Percentiles rank a stretch among this genome's conserved stretches.
phyloP scores from a whole-genome alignment of 2,797 vertebrate species.

The Caiman crocodilus region DNA sequence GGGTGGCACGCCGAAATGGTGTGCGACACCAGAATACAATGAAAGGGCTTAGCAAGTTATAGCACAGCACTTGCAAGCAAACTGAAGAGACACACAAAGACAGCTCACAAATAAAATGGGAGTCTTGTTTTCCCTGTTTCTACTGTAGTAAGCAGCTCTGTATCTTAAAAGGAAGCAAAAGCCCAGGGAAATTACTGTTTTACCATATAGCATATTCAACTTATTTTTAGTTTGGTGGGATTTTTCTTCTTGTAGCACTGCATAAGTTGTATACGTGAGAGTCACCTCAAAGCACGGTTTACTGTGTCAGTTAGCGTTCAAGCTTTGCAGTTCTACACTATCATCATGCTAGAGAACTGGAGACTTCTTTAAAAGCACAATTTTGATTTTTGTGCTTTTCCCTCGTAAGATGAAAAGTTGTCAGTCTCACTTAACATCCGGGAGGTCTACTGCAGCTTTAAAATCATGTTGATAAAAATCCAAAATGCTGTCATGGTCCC shows the following conservation, averaged over 20 bases:
- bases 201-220: background rate
- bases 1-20: background rate
- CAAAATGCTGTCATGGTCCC: rapidly evolving
- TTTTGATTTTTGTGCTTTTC: background rate
- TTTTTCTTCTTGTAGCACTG: background rate
- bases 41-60: background rate
- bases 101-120: background rate
- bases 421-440: background rate
- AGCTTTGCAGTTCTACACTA: too few species aligned
- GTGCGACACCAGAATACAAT: background rate
- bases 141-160: background rate
- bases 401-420: background rate
- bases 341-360: rapidly evolving
- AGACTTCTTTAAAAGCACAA: too few species aligned
- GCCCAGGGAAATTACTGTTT: background rate
- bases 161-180: background rate
- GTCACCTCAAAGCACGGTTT: background rate
- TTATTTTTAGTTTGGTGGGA: background rate
- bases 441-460: background rate
- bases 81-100: background rate
- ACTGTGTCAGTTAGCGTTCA: too few species aligned
- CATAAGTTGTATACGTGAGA: background rate
- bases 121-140: background rate
- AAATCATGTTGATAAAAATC: background rate
- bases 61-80: background rate